Evolutionary conservation across 1,140 invertebrate genomes (phyloP).

Genomic region (Sycophaga agraensis): DNA sequence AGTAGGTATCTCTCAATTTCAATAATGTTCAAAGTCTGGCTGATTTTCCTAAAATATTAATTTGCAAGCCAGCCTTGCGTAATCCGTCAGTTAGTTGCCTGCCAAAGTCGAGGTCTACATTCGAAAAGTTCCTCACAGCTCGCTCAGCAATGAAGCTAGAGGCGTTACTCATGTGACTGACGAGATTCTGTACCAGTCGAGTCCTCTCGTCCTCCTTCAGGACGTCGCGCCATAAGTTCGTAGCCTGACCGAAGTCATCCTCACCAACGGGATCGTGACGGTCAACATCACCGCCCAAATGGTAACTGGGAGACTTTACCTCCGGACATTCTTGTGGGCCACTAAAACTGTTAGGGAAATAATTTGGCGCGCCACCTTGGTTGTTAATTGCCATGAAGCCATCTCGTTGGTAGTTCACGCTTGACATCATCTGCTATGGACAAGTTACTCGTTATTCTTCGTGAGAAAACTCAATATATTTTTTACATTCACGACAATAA

Average conservation of each 20-base stretch:
- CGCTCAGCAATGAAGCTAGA: constrained; percentile 84
- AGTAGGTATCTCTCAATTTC: too few relatives aligned
- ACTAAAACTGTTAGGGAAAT: constrained; percentile 93
- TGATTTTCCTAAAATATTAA: constrained; percentile 44
- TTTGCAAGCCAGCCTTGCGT: constrained; percentile 58
- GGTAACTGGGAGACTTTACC: constrained; percentile 52
- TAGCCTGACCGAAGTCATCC: constrained; percentile 88
- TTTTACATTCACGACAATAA: too few relatives aligned
- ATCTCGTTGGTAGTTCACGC: constrained; percentile 84
- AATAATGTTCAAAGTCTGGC: constrained; percentile 46
- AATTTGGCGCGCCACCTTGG: constrained; percentile 85
- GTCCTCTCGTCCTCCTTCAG: constrained; percentile 72
- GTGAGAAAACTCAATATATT: too few relatives aligned
- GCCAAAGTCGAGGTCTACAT: constrained; percentile 70
- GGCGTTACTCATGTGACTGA: constrained; percentile 73
- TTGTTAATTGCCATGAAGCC: constrained; percentile 71
- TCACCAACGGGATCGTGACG: constrained; percentile 82
- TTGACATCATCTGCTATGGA: constrained; percentile 42
- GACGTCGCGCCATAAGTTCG: constrained; percentile 78
- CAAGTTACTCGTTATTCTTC: not conserved
- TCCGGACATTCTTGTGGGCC: constrained; percentile 68
- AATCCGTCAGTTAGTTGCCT: constrained; percentile 66
- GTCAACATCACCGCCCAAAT: constrained; percentile 64
- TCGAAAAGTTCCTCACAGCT: constrained; percentile 74
- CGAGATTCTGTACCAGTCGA: constrained; percentile 80